Conservation (phyloP, 2,113 vertebrate species). For the Machaerirhynchus nigripectus region DNA sequence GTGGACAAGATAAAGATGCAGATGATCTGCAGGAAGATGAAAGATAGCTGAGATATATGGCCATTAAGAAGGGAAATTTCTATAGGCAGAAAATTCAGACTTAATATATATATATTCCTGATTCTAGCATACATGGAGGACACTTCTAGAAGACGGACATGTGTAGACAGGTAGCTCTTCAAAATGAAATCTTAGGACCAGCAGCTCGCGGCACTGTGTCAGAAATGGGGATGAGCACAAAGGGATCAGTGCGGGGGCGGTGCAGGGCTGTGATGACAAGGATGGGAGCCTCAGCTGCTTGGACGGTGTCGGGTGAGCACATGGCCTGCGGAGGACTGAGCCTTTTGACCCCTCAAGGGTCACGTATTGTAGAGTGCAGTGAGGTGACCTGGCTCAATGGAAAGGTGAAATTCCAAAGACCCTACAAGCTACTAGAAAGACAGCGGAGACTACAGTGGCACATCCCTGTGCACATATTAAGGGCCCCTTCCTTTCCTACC, state of each 20-base stretch:
- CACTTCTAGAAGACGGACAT: not conserved
- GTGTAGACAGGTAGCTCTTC: not conserved
- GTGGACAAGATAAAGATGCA: not conserved
- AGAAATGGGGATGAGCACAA: not conserved
- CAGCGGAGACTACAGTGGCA: not conserved
- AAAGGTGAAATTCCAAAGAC: not conserved
- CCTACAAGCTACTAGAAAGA: not conserved
- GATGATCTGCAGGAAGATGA: not conserved
- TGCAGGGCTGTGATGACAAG: not conserved
- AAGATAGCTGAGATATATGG: not conserved
- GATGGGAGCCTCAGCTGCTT: not conserved
- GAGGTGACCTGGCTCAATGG: not conserved
- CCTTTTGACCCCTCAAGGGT: not conserved
- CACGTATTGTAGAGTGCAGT: fast-evolving
- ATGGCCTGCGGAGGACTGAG: not conserved
- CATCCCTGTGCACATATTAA: not conserved
- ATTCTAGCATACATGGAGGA: not conserved
- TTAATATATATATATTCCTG: not conserved
- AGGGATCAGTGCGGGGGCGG: not conserved
- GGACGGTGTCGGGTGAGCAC: not conserved
- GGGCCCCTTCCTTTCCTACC: not conserved
- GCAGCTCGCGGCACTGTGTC: not conserved
- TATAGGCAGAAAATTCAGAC: not conserved
- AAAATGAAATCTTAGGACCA: not conserved
- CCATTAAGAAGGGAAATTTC: not conserved